phyloP scores from a whole-genome alignment of 2,888 invertebrate species.

The Nemapogon koenigi region DNA sequence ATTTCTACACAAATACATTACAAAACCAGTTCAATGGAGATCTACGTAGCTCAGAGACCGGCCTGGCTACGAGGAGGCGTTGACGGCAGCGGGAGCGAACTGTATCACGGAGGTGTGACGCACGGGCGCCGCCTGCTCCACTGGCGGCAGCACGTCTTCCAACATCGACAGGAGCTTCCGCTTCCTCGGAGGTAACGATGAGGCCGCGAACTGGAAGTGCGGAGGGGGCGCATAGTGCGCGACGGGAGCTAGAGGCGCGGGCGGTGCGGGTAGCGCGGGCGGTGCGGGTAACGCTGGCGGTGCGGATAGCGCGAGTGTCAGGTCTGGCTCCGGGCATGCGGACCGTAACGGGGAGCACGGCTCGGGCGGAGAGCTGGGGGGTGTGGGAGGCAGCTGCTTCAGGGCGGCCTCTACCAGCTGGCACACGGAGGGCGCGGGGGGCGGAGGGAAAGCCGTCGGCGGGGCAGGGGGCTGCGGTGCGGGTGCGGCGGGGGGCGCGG shows the following conservation, averaged over 20 bases:
- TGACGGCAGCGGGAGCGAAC: slow-evolving; percentile 76
- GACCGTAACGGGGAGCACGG: slow-evolving; percentile 47
- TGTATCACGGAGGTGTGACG: slow-evolving; percentile 79
- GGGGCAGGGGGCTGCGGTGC: slow-evolving; percentile 35
- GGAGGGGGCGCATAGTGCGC: slow-evolving; percentile 36
- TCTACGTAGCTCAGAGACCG: no score
- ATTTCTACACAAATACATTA: no score
- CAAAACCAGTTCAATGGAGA: no score
- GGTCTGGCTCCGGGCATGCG: slow-evolving; percentile 24
- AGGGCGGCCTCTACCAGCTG: slow-evolving; percentile 50
- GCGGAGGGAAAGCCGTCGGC: slow-evolving; percentile 29
- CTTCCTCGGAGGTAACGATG: slow-evolving; percentile 78
- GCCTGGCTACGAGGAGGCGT: slow-evolving; percentile 20
- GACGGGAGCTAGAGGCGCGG: slow-evolving; percentile 64
- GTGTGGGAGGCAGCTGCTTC: slow-evolving; percentile 60
- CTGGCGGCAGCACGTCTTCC: slow-evolving; percentile 43
- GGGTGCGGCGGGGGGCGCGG: slow-evolving; percentile 53
- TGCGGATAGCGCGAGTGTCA: slow-evolving; percentile 55
- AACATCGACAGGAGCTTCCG: slow-evolving; percentile 78
- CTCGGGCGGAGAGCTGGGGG: slow-evolving; percentile 64
- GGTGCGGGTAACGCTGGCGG: slow-evolving; percentile 54
- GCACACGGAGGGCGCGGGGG: slow-evolving; percentile 36
- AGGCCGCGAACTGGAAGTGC: slow-evolving; percentile 37
- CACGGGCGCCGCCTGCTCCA: slow-evolving; percentile 27
- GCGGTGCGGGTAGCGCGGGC: slow-evolving; percentile 38